Conservation (phyloP, 1,140 invertebrate genomes). For the Zelostemma sp. region DNA sequence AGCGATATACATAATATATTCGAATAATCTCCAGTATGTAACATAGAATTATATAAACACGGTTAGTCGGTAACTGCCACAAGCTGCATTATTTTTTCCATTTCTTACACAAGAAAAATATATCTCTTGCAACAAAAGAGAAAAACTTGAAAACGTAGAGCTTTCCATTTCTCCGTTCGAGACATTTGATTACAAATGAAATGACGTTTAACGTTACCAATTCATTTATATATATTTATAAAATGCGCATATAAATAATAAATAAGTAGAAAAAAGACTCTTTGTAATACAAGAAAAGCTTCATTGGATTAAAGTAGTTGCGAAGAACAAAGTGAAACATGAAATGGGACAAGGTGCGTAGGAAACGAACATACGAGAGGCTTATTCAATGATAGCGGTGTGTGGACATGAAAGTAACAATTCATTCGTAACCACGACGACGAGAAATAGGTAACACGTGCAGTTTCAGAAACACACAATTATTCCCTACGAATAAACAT, state of each 20-base stretch:
- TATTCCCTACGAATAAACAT: no score
- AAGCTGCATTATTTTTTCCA: conserved; percentile 10
- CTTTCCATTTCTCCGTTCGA: no score
- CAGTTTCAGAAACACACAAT: no score
- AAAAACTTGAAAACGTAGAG: no score
- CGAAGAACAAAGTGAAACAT: not conserved
- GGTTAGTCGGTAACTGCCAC: conserved; percentile 42
- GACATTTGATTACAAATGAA: not conserved
- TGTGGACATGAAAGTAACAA: not conserved
- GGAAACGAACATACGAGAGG: not conserved
- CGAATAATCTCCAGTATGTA: conserved; percentile 59
- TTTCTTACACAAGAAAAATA: not conserved
- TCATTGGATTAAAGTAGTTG: not conserved
- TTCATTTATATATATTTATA: conserved; percentile 18
- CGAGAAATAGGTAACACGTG: not conserved
- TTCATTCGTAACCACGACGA: not conserved
- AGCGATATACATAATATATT: conserved; percentile 59
- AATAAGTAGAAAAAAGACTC: conserved; percentile 41
- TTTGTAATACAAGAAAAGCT: conserved; percentile 1
- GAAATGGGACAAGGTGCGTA: not conserved
- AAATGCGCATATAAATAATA: conserved; percentile 59
- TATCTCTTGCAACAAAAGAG: no score
- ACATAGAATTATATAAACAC: conserved; percentile 57
- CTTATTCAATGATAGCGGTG: not conserved
- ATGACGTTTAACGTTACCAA: not conserved